Conservation (phyloP, 2,888 invertebrate genomes). For the Galerucella nymphaeae region DNA sequence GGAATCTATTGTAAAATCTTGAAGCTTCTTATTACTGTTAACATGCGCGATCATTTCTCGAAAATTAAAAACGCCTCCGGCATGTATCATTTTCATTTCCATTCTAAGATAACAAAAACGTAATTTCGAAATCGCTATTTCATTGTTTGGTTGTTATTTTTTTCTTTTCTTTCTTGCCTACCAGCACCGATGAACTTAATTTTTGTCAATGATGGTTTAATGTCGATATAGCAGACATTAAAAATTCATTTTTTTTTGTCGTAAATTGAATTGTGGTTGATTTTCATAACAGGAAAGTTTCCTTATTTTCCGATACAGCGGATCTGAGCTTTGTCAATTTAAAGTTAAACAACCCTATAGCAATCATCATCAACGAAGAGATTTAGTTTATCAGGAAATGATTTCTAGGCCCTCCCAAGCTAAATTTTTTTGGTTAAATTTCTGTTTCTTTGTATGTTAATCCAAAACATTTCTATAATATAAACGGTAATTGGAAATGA, state of each 20-base stretch:
- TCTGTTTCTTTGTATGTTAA: too few species aligned
- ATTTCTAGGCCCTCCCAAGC: too few species aligned
- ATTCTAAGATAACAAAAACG: constrained; percentile 63
- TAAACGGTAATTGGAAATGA: constrained; percentile 27
- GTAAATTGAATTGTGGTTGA: too few species aligned
- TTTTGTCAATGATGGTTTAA: constrained; percentile 8
- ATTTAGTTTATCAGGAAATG: constrained; percentile 37
- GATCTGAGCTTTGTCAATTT: constrained; percentile 60
- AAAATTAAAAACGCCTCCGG: constrained; percentile 65
- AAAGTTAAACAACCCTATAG: constrained; percentile 58
- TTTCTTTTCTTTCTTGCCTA: constrained; percentile 19
- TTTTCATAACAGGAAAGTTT: background rate
- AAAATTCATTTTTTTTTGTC: background rate
- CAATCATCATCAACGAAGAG: constrained; percentile 60
- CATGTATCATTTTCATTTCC: constrained; percentile 65
- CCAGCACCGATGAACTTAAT: background rate
- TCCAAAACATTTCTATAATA: constrained; percentile 14
- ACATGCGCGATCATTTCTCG: constrained; percentile 64
- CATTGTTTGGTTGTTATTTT: constrained; percentile 62
- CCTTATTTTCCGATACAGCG: constrained; percentile 13
- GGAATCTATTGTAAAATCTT: constrained; percentile 60
- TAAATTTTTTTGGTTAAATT: too few species aligned
- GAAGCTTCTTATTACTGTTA: constrained; percentile 63
- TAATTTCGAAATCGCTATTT: constrained; percentile 65
- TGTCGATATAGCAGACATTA: background rate